These are phyloP conservation scores for Ypsolopha sequella DNA, from an alignment of 2,888 invertebrate species.

Conservation along the genomic window DNA sequence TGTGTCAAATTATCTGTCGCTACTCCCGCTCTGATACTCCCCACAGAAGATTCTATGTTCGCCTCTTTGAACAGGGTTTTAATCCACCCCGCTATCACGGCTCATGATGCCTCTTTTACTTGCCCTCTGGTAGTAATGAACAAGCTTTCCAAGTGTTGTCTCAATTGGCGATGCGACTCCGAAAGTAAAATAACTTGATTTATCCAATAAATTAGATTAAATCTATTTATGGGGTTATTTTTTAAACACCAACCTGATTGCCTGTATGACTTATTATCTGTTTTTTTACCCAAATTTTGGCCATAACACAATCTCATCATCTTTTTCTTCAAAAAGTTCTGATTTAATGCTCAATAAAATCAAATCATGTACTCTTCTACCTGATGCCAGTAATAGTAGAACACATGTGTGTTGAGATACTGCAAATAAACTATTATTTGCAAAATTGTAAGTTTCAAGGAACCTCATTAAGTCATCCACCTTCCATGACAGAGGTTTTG, in stretches of 20 bases:
- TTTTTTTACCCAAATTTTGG: constrained; percentile 4
- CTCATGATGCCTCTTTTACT: background rate
- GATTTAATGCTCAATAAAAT: background rate
- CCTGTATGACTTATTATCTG: background rate
- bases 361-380: constrained; percentile 1
- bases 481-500: too few relatives aligned
- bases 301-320: background rate
- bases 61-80: background rate
- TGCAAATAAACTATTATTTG: too few relatives aligned
- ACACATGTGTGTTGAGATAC: background rate
- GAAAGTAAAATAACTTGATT: background rate
- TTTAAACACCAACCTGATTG: constrained; percentile 1
- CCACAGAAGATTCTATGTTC: background rate
- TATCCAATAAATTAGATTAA: background rate
- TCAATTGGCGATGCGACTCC: too few relatives aligned
- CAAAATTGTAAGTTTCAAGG: too few relatives aligned
- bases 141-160: background rate
- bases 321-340: background rate
- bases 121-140: background rate
- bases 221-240: background rate
- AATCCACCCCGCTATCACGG: background rate
- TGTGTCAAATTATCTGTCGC: too few relatives aligned
- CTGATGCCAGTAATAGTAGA: constrained; percentile 3
- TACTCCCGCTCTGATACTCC: background rate
- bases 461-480: too few relatives aligned